Evolutionary conservation across 2,113 vertebrate species (phyloP).

Genomic region (Coryphaenoides rupestris): DNA sequence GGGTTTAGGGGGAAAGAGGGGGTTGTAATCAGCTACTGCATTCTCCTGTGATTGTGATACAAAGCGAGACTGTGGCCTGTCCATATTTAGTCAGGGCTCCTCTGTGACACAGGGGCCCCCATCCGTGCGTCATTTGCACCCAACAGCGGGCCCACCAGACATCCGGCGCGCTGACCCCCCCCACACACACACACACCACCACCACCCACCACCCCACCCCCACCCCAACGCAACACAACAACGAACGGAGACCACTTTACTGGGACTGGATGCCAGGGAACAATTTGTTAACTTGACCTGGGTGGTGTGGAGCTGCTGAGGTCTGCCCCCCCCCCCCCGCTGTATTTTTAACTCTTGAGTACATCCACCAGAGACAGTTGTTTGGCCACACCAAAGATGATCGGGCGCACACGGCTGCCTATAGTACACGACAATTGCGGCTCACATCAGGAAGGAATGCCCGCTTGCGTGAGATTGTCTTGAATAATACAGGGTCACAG

Average conservation of each 20-base stretch:
- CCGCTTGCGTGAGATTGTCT: too few species aligned
- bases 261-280: slow-evolving; percentile 46
- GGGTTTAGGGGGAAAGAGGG: slow-evolving; percentile 6
- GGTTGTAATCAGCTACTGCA: slow-evolving; percentile 78
- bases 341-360: slow-evolving; percentile 61
- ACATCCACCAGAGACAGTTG: slow-evolving; percentile 43
- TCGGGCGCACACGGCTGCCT: background rate
- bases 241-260: slow-evolving; percentile 51
- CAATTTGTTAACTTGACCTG: slow-evolving; percentile 24
- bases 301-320: slow-evolving; percentile 21
- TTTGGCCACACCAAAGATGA: slow-evolving; percentile 10
- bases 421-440: background rate
- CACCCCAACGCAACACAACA: slow-evolving; percentile 10
- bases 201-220: background rate
- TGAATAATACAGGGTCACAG: too few species aligned
- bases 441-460: background rate
- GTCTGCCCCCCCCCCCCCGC: slow-evolving; percentile 42
- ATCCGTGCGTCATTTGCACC: slow-evolving; percentile 81
- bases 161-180: slow-evolving; percentile 9
- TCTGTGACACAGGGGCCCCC: slow-evolving; percentile 69
- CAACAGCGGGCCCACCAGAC: slow-evolving; percentile 57
- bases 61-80: slow-evolving; percentile 71
- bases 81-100: slow-evolving; percentile 88
- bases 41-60: slow-evolving; percentile 76
- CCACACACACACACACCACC: slow-evolving; percentile 6